Percentiles rank a stretch among this genome's conserved stretches.
Conservation (phyloP, 2,888 invertebrate genomes). For the Troglohyphantes excavatus region DNA sequence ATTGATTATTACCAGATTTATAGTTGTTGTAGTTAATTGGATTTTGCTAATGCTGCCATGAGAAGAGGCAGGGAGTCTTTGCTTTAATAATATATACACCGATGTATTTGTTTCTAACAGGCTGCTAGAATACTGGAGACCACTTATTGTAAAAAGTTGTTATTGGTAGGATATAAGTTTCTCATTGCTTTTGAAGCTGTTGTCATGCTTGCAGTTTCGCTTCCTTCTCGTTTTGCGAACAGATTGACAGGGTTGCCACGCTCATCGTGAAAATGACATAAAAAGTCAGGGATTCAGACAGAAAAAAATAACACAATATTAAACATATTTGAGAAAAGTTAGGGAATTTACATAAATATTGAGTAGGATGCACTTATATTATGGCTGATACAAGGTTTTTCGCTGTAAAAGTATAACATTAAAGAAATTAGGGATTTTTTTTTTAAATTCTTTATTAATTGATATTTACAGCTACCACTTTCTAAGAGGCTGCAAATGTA, state of each 20-base stretch:
- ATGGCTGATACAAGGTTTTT: too few species aligned
- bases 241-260: not conserved
- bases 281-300: too few species aligned
- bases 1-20: constrained; percentile 58
- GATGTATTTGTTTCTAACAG: constrained; percentile 16
- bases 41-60: constrained; percentile 79
- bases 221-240: constrained; percentile 24
- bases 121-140: constrained; percentile 17
- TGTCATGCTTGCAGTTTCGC: constrained; percentile 48
- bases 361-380: too few species aligned
- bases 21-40: constrained; percentile 70
- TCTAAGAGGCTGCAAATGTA: too few species aligned
- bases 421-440: too few species aligned
- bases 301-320: too few species aligned
- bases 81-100: constrained; percentile 31
- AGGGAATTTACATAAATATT: too few species aligned
- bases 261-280: too few species aligned
- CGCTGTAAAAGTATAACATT: too few species aligned
- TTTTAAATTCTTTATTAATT: too few species aligned
- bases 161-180: constrained; percentile 18
- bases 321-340: too few species aligned
- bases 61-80: constrained; percentile 55
- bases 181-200: constrained; percentile 9
- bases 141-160: constrained; percentile 25
- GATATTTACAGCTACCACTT: too few species aligned